Conservation (phyloP, 2,113 vertebrate genomes). For the Muntiacus reevesi region DNA sequence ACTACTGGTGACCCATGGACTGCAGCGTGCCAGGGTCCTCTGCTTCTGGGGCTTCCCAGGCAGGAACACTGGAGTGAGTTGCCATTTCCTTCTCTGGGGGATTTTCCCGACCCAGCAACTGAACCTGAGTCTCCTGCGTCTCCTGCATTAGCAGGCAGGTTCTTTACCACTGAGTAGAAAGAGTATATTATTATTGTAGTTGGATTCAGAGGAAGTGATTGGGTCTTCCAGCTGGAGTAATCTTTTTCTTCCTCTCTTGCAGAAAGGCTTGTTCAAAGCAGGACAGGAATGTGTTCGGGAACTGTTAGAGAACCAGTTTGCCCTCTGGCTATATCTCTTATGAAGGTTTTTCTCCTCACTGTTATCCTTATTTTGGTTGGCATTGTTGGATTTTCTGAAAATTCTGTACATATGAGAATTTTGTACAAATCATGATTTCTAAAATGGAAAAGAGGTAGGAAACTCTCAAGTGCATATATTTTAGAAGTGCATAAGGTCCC, state of each 20-base stretch:
- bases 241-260: background rate
- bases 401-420: background rate
- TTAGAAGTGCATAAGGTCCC: background rate
- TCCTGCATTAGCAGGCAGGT: background rate
- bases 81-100: background rate
- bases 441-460: background rate
- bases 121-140: background rate
- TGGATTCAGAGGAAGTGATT: slow-evolving; percentile 16
- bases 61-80: background rate
- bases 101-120: background rate
- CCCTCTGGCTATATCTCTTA: background rate
- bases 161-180: background rate
- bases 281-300: background rate
- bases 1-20: background rate
- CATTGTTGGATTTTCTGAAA: slow-evolving; percentile 14
- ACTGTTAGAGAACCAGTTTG: slow-evolving; percentile 3
- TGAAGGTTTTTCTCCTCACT: background rate
- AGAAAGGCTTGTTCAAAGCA: slow-evolving; percentile 10
- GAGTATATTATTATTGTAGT: background rate
- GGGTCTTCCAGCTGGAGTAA: background rate
- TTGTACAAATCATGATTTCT: slow-evolving; percentile 14
- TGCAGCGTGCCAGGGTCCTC: background rate
- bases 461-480: background rate
- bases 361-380: background rate
- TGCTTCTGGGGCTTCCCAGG: background rate